Percentiles rank a stretch among this genome's conserved stretches.
phyloP scores from a whole-genome alignment of 1,140 invertebrate species.

The Dreissena polymorpha region DNA sequence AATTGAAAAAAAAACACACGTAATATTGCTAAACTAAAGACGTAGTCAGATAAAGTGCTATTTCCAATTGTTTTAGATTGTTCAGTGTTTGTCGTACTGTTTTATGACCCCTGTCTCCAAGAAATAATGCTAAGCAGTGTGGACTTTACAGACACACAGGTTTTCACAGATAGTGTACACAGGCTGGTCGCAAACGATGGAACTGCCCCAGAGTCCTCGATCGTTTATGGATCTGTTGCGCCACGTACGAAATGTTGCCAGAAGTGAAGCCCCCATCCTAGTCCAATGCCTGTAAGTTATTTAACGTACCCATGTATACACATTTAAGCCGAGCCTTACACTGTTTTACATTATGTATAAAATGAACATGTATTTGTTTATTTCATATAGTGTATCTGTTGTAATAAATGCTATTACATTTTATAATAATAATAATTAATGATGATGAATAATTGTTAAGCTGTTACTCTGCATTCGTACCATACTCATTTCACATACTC shows the following conservation, averaged over 20 bases:
- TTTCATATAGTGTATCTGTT: background rate
- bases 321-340: background rate
- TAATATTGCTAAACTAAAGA: too few species aligned
- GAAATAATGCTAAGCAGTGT: background rate
- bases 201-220: background rate
- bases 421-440: too few species aligned
- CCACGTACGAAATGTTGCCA: background rate
- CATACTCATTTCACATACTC: too few species aligned
- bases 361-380: background rate
- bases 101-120: too few species aligned
- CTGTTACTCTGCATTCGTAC: too few species aligned
- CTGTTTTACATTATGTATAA: background rate
- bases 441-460: too few species aligned
- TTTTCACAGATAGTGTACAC: slow-evolving; percentile 1
- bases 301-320: too few species aligned
- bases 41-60: too few species aligned
- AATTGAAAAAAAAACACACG: too few species aligned
- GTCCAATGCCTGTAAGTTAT: slow-evolving; percentile 20
- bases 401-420: background rate
- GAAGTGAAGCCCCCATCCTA: background rate
- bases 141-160: background rate
- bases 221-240: slow-evolving; percentile 1
- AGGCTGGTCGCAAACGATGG: background rate
- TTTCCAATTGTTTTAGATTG: too few species aligned
- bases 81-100: too few species aligned